Base-by-base conservation (phyloP, 2,797 vertebrate species). In the Chrosomus eos region DNA sequence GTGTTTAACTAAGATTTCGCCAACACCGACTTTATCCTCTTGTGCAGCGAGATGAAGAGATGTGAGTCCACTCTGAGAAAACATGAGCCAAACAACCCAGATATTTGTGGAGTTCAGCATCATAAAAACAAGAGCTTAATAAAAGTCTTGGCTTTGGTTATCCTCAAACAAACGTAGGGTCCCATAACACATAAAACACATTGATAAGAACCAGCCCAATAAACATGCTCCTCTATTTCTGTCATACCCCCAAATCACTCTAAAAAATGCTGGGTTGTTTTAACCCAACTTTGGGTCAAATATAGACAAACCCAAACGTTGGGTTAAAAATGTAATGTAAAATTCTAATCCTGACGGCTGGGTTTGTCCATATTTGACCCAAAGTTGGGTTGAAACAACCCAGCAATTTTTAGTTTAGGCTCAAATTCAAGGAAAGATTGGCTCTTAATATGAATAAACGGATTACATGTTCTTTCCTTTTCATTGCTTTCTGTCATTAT, bases 41-140 rank as follows among this genome's bases (percentile, higher is more conserved):
- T 99, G 98, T 67, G 98, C 98, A 64, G 97, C 97, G 45, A 99
- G 96, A 92, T 99, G 98, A 90, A 99, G 94, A 67, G 97, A 95
- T 13, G 97, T 97, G 91, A 99, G 95, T 70, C 98, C 98, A 33
- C 97, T 98, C 98, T 98, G 88, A 3, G 21, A 75, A 76, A 51
- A 53, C 53, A 70, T 71, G 70, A 82, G 21, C 43, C 23, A 67
- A 68, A 31, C 10, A 77, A 74, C 64, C 14, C 76, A 74, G 4
- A 43, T 3, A 58, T 58, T n/a, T 31, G 38, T 18, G 1, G 18
- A 14, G 26, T 21, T 78, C 16, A 26, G 26, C 8, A 21, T 13
- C 76, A 23, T 60, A 3, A 48, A 23, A 19, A 64, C 1, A 64
- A 64, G 3, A 38, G 11, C 13, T 8, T 16, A 6, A n/a, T 75